These are phyloP conservation scores for Torymus tubicola DNA, from an alignment of 2,888 invertebrate species.

Conservation along the genomic window DNA sequence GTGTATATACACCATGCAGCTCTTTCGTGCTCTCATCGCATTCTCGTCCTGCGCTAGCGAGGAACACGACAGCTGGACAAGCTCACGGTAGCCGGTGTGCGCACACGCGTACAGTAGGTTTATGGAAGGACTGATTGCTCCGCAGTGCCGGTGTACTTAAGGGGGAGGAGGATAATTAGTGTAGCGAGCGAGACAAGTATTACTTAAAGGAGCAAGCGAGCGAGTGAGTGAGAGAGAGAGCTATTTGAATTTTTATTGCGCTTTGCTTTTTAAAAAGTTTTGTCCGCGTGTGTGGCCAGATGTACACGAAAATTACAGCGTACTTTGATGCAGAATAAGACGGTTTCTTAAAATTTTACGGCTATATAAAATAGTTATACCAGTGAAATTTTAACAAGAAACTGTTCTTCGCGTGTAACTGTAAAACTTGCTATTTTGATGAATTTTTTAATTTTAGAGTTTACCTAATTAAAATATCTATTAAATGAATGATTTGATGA, in stretches of 20 bases:
- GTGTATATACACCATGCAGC: neutral
- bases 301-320: too few species aligned
- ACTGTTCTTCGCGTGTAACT: too few species aligned
- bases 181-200: conserved; percentile 20
- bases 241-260: conserved; percentile 3
- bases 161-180: conserved; percentile 9
- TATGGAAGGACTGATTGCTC: conserved; percentile 17
- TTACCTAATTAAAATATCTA: too few species aligned
- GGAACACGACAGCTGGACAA: conserved; percentile 1
- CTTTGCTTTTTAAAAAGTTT: neutral
- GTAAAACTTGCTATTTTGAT: too few species aligned
- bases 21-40: neutral
- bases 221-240: neutral
- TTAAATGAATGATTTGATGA: too few species aligned
- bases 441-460: too few species aligned
- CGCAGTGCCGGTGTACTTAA: conserved; percentile 16
- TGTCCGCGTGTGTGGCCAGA: too few species aligned
- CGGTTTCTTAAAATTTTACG: too few species aligned
- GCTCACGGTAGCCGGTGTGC: neutral
- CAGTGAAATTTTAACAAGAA: too few species aligned
- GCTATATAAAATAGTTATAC: too few species aligned
- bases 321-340: too few species aligned
- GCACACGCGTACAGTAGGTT: conserved; percentile 1
- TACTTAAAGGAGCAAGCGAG: conserved; percentile 6
- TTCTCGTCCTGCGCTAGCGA: neutral